Conservation (phyloP, 2,888 invertebrate genomes). For the Lissonota sp. region DNA sequence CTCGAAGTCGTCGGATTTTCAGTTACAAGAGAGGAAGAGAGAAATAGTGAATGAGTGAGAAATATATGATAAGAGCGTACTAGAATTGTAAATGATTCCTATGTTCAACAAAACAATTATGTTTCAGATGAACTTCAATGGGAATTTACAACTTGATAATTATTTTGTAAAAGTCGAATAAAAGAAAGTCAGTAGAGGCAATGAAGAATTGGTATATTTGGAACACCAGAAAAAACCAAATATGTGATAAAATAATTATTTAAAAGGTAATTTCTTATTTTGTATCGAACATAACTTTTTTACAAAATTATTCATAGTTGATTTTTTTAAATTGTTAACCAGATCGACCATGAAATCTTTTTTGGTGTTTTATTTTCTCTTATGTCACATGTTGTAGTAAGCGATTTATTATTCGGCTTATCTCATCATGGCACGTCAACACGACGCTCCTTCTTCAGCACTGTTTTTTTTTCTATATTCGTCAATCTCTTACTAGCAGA, state of each 20-base stretch:
- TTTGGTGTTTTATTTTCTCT: not conserved
- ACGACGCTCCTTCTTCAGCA: not conserved
- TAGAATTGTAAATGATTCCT: no score
- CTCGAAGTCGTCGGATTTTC: conserved; percentile 49
- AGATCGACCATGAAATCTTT: not conserved
- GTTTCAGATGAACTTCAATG: no score
- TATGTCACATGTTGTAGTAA: not conserved
- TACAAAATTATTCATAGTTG: not conserved
- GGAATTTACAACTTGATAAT: no score
- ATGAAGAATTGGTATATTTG: no score
- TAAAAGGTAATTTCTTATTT: no score
- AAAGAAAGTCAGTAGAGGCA: no score
- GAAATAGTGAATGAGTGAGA: not conserved
- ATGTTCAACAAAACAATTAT: no score
- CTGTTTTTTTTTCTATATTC: not conserved
- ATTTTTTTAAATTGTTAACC: not conserved
- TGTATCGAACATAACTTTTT: no score
- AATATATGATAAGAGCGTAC: no score
- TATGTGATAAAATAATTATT: no score
- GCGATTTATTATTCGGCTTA: not conserved
- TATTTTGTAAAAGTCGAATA: no score
- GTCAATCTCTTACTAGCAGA: conserved; percentile 3
- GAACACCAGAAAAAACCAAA: no score
- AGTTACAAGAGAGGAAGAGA: conserved; percentile 20
- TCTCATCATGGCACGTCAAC: not conserved